phyloP scores from a whole-genome alignment of 1,140 invertebrate species.

The Reticulitermes speratus region DNA sequence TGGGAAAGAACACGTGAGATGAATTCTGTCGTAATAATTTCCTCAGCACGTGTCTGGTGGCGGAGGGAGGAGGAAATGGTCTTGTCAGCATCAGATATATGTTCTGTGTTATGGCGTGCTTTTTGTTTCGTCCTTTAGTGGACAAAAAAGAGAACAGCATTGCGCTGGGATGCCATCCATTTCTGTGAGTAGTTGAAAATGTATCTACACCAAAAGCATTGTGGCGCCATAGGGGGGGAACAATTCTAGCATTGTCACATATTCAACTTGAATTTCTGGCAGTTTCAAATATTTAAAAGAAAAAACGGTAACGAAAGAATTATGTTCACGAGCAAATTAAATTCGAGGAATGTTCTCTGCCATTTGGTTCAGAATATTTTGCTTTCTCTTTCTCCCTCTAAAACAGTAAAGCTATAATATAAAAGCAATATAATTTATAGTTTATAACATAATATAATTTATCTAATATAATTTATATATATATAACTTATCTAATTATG shows the following conservation, averaged over 20 bases:
- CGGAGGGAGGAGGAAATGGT: background rate
- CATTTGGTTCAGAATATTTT: no score
- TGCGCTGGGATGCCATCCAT: background rate
- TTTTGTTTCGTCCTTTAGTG: conserved; percentile 11
- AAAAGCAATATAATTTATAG: no score
- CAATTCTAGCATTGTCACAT: background rate
- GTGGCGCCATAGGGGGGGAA: background rate
- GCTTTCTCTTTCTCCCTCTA: no score
- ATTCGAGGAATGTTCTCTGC: no score
- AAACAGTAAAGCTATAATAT: no score
- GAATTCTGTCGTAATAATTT: background rate
- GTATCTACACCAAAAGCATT: background rate
- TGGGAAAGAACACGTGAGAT: background rate
- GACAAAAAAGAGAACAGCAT: background rate
- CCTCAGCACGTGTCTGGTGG: background rate
- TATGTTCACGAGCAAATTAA: no score
- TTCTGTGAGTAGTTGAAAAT: background rate
- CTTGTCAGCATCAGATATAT: background rate
- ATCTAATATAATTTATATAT: no score
- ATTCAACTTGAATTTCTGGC: background rate
- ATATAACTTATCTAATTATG: no score
- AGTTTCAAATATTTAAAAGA: no score
- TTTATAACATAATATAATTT: no score
- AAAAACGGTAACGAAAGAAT: no score
- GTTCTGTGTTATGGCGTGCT: background rate